Conservation (phyloP, 2,113 vertebrate species). For the Melanerpes formicivorus region DNA sequence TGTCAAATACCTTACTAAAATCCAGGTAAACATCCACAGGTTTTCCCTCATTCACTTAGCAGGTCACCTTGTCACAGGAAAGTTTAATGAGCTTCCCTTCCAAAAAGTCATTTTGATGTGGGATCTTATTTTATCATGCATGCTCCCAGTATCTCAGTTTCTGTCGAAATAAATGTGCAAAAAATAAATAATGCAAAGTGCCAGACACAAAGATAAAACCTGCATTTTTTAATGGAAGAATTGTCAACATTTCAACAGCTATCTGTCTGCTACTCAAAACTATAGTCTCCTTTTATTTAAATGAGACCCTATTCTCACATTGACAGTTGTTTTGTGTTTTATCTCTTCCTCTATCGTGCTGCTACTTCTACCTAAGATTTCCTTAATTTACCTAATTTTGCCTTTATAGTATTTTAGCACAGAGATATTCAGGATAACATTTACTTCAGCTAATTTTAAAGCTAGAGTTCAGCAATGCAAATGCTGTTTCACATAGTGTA, state of each 20-base stretch:
- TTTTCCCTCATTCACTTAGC: too few species aligned
- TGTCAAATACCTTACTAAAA: too few species aligned
- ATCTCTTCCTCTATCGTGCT: neutral
- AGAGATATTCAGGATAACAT: neutral
- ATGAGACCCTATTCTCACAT: neutral
- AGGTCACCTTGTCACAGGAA: too few species aligned
- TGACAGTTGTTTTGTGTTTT: neutral
- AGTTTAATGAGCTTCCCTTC: slow-evolving; percentile 18
- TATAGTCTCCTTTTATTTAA: neutral
- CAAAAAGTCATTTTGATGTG: neutral
- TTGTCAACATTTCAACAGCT: slow-evolving; percentile 20
- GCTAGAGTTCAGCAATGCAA: neutral
- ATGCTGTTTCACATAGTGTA: neutral
- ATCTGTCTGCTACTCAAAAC: neutral
- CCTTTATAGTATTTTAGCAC: neutral
- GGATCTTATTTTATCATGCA: slow-evolving; percentile 3
- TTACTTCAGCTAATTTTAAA: neutral
- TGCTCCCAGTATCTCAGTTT: neutral
- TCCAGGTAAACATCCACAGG: too few species aligned
- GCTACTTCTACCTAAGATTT: neutral
- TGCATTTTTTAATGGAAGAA: neutral
- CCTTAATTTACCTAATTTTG: neutral
- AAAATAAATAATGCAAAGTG: neutral
- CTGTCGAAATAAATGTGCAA: slow-evolving; percentile 32
- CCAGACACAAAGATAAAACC: neutral